These are phyloP conservation scores for Monodelphis domestica DNA, from an alignment of 2,797 vertebrate genomes.

Conservation along the genomic window DNA sequence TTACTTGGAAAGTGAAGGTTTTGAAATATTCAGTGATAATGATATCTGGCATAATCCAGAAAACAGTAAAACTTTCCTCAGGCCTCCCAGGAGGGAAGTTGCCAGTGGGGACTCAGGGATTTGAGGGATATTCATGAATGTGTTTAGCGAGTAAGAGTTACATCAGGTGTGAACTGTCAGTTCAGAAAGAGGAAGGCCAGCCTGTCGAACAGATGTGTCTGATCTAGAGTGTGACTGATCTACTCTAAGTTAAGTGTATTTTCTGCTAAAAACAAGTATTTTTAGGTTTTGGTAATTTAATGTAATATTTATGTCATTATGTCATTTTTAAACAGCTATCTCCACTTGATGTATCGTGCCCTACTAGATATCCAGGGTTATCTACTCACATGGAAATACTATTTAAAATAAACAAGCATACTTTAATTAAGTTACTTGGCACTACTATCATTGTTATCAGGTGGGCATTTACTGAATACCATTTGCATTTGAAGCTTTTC, in stretches of 20 bases:
- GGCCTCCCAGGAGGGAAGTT: conserved; percentile 31
- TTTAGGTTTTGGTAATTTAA: conserved; percentile 31
- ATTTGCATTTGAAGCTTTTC: conserved; percentile 17
- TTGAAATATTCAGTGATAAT: conserved; percentile 74
- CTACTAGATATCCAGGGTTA: not conserved
- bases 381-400: conserved; percentile 32
- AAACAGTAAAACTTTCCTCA: conserved; percentile 46
- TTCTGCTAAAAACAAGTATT: conserved; percentile 49
- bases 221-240: not conserved
- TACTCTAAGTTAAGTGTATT: conserved; percentile 25
- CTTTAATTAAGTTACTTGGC: conserved; percentile 40
- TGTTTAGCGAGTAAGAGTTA: not conserved
- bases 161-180: not conserved
- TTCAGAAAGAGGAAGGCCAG: conserved; percentile 39
- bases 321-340: conserved; percentile 31
- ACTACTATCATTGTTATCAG: not conserved
- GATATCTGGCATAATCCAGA: conserved; percentile 61
- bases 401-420: conserved; percentile 44
- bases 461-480: conserved; percentile 33
- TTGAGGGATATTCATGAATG: conserved; percentile 8
- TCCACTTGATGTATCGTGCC: conserved; percentile 20
- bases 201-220: not conserved
- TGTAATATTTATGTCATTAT: conserved; percentile 51
- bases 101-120: not conserved
- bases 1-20: conserved; percentile 70